These are phyloP conservation scores for Malachius bipustulatus DNA, from an alignment of 2,888 invertebrate genomes.

Conservation along the genomic window DNA sequence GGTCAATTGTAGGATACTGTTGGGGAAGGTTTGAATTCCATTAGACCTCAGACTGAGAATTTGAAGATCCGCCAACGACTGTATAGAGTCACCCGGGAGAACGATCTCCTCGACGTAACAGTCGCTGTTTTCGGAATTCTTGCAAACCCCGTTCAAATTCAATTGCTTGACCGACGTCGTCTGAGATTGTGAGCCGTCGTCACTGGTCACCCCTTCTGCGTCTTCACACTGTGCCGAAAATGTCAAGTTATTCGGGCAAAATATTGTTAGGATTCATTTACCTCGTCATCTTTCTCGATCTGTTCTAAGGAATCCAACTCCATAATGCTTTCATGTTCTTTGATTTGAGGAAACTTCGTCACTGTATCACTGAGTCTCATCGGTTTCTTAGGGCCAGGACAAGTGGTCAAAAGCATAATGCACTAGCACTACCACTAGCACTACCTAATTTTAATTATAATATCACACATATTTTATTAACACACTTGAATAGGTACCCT, in stretches of 20 bases:
- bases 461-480: no score
- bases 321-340: slow-evolving; percentile 29
- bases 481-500: no score
- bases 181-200: slow-evolving; percentile 13
- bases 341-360: slow-evolving; percentile 24
- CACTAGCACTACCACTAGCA: slow-evolving; percentile 10
- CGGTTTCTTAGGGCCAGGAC: slow-evolving; percentile 27
- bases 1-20: slow-evolving; percentile 46
- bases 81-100: slow-evolving; percentile 32
- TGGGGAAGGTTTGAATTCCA: slow-evolving; percentile 47
- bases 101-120: slow-evolving; percentile 34
- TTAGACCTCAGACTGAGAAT: slow-evolving; percentile 41
- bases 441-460: no score
- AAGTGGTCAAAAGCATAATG: slow-evolving; percentile 28
- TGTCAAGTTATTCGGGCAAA: no score
- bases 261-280: background rate
- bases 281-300: slow-evolving; percentile 14
- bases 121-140: slow-evolving; percentile 22
- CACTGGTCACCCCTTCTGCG: slow-evolving; percentile 5
- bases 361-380: slow-evolving; percentile 26
- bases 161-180: slow-evolving; percentile 25
- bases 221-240: slow-evolving; percentile 9
- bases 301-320: slow-evolving; percentile 36
- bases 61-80: slow-evolving; percentile 31
- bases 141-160: slow-evolving; percentile 34